Evolutionary conservation across 2,113 vertebrate genomes (phyloP).

Genomic region (Calyptomena viridis): DNA sequence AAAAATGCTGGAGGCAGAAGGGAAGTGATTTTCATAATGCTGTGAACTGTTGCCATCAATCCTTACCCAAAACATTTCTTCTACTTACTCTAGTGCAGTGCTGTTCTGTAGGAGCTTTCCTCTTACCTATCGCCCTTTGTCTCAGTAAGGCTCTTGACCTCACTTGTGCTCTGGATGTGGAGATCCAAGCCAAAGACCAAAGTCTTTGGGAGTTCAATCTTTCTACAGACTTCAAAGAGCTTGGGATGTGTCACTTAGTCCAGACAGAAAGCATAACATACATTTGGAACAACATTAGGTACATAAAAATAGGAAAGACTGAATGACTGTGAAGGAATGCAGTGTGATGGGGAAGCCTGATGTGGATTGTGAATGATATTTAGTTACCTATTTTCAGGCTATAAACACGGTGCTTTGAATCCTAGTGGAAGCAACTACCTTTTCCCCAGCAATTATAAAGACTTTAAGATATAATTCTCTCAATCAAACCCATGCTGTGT

Average conservation of each 20-base stretch:
- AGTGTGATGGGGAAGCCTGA: not conserved
- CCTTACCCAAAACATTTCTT: slow-evolving; percentile 41
- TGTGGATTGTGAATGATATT: not conserved
- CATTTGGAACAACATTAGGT: not conserved
- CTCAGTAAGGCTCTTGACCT: not conserved
- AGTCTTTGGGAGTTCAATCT: slow-evolving; percentile 9
- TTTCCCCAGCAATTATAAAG: not conserved
- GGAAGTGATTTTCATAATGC: slow-evolving; percentile 59
- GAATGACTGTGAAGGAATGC: not conserved
- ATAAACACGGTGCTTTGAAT: not conserved
- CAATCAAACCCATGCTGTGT: not conserved
- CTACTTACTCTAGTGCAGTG: not conserved
- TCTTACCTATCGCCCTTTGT: not conserved
- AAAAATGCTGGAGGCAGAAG: slow-evolving; percentile 56
- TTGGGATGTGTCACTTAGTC: not conserved
- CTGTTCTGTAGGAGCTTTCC: not conserved
- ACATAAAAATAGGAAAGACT: slow-evolving; percentile 6
- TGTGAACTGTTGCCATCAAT: slow-evolving; percentile 60
- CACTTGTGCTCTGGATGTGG: not conserved
- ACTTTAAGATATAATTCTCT: slow-evolving; percentile 2
- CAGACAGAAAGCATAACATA: slow-evolving; percentile 32
- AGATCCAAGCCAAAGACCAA: slow-evolving; percentile 5
- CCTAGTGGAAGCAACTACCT: not conserved
- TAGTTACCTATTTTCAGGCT: not conserved
- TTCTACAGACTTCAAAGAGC: slow-evolving; percentile 29